phyloP scores from a whole-genome alignment of 2,888 invertebrate genomes.

The Hartigia nigra region DNA sequence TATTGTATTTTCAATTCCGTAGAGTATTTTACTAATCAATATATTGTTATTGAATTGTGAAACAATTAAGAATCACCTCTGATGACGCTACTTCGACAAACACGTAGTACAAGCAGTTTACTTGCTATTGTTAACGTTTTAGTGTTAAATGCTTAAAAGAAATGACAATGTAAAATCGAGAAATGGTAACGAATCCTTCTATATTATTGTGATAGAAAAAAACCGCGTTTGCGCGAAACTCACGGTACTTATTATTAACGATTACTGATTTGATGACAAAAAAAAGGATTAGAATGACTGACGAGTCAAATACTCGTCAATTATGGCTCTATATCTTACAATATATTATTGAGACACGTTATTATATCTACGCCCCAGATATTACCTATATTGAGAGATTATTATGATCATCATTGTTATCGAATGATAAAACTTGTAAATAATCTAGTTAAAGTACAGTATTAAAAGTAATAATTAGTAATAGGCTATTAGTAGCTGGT shows the following conservation, averaged over 20 bases:
- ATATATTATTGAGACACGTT: constrained; percentile 31
- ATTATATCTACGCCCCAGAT: constrained; percentile 42
- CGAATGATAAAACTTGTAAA: constrained; percentile 54
- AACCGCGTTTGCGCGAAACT: constrained; percentile 15
- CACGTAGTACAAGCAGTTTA: constrained; percentile 21
- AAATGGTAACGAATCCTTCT: constrained; percentile 42
- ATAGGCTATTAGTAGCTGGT: constrained; percentile 51
- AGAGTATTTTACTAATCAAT: constrained; percentile 51
- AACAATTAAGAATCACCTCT: constrained; percentile 8
- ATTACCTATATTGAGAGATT: constrained; percentile 54
- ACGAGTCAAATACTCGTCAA: constrained; percentile 20
- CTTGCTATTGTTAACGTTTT: constrained; percentile 25
- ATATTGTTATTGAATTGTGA: constrained; percentile 25
- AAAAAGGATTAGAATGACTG: constrained; percentile 5
- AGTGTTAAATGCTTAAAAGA: constrained; percentile 28
- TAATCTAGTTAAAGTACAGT: constrained; percentile 62
- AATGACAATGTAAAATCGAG: constrained; percentile 24
- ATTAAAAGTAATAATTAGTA: constrained; percentile 62
- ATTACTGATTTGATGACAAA: not conserved
- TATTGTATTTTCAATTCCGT: constrained; percentile 49
- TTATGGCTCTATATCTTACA: constrained; percentile 23
- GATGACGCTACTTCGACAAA: constrained; percentile 14
- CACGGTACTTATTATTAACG: constrained; percentile 23
- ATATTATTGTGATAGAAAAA: constrained; percentile 57
- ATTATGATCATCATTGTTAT: constrained; percentile 51